phyloP scores from a whole-genome alignment of 1,140 invertebrate genomes.

The Zeugodacus cucurbitae region DNA sequence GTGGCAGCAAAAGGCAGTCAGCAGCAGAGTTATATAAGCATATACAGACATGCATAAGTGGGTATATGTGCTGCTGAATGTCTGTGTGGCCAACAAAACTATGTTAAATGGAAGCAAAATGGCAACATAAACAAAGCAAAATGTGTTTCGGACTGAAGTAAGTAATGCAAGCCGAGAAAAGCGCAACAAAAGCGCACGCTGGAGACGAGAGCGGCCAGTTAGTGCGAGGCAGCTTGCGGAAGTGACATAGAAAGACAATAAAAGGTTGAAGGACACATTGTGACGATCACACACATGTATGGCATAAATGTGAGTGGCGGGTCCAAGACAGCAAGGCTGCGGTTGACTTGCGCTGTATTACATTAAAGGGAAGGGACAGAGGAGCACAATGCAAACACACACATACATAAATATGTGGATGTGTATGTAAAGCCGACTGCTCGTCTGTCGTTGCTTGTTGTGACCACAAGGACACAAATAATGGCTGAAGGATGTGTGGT shows the following conservation, averaged over 20 bases:
- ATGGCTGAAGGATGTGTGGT: constrained; percentile 33
- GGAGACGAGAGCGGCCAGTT: not conserved
- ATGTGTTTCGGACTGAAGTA: constrained; percentile 2
- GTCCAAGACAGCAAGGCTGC: not conserved
- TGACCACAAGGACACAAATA: constrained; percentile 36
- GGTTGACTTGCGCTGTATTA: constrained; percentile 34
- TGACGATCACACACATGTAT: not conserved
- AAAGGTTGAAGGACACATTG: constrained; percentile 36
- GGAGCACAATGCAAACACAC: not conserved
- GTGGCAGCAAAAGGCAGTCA: too few species aligned
- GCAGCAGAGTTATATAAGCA: too few species aligned
- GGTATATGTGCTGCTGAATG: too few species aligned
- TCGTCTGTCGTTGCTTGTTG: constrained; percentile 1
- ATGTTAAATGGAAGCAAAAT: not conserved
- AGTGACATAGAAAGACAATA: constrained; percentile 35
- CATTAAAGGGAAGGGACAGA: not conserved
- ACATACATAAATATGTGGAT: too few species aligned
- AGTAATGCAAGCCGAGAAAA: constrained; percentile 30
- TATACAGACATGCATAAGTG: too few species aligned
- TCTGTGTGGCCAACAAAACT: too few species aligned
- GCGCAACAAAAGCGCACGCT: not conserved
- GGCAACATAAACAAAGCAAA: not conserved
- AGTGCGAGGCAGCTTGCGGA: constrained; percentile 24
- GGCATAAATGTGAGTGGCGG: too few species aligned
- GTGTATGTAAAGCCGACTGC: too few species aligned